These are phyloP conservation scores for Chelonus formosanus DNA, from an alignment of 2,888 invertebrate genomes.

Conservation along the genomic window DNA sequence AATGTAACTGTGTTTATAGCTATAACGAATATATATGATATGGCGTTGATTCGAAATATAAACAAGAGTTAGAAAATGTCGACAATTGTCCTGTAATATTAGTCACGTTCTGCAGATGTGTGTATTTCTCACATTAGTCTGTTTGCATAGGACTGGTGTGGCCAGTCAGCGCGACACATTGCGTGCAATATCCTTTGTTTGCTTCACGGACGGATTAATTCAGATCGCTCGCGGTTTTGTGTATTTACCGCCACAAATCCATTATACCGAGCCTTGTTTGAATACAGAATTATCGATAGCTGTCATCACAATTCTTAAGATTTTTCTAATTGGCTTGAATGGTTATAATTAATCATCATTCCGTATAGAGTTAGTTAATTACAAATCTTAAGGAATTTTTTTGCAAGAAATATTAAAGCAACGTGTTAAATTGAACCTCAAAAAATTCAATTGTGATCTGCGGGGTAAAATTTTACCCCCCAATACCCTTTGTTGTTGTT, in stretches of 20 bases:
- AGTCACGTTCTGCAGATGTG: conserved; percentile 50
- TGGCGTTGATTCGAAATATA: background rate
- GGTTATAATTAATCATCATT: too few relatives aligned
- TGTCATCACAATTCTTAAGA: too few relatives aligned
- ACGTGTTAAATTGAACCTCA: too few relatives aligned
- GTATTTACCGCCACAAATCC: conserved; percentile 1
- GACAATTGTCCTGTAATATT: conserved; percentile 50
- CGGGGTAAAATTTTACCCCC: too few relatives aligned
- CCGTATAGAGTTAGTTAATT: too few relatives aligned
- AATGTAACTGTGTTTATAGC: too few relatives aligned
- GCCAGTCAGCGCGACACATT: conserved; percentile 52
- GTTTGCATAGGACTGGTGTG: conserved; percentile 58
- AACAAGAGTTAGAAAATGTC: conserved; percentile 14
- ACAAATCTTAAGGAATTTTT: too few relatives aligned
- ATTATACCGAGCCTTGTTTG: background rate
- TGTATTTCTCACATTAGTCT: conserved; percentile 63
- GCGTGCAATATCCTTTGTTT: conserved; percentile 62
- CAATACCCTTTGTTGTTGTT: too few relatives aligned
- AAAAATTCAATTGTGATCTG: too few relatives aligned
- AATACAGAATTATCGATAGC: too few relatives aligned
- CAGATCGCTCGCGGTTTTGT: conserved; percentile 40
- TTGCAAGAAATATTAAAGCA: too few relatives aligned
- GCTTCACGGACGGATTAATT: conserved; percentile 55
- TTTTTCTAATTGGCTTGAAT: too few relatives aligned
- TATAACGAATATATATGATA: background rate